Percentiles rank a stretch among this genome's conserved stretches.
phyloP scores from a whole-genome alignment of 2,797 vertebrate genomes.

The Xenops minutus region DNA sequence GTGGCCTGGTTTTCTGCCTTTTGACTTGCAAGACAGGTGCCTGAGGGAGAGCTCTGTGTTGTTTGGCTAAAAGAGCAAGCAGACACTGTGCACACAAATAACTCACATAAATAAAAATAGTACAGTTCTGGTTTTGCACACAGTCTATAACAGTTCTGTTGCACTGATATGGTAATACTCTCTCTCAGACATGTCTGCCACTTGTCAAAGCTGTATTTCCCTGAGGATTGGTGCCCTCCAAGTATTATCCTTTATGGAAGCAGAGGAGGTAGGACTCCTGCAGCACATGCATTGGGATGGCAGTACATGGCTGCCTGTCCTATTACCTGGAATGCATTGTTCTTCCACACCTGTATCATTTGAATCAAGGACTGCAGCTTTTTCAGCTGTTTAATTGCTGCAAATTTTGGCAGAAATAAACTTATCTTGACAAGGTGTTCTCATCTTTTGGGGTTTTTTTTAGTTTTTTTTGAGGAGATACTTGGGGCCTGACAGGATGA shows the following conservation, averaged over 20 bases:
- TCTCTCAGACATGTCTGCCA: neutral
- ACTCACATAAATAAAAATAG: neutral
- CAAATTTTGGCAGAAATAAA: neutral
- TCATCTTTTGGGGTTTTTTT: neutral
- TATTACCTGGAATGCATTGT: neutral
- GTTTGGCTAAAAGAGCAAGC: neutral
- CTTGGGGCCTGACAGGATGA: neutral
- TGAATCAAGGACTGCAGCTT: neutral
- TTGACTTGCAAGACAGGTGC: neutral
- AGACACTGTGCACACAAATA: neutral
- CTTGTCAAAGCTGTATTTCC: neutral
- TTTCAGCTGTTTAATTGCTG: neutral
- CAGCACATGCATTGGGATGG: fast-evolving
- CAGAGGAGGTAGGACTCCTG: neutral
- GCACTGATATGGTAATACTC: neutral
- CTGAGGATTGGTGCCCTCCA: neutral
- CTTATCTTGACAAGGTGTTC: neutral
- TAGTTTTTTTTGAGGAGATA: neutral
- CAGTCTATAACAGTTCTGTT: neutral
- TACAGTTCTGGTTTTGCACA: neutral
- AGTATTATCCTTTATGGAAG: neutral
- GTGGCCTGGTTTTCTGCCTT: neutral
- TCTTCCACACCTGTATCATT: neutral
- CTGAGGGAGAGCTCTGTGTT: neutral
- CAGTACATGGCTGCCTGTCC: neutral